Conservation (phyloP, 2,113 vertebrate genomes). For the human (Homo sapiens) region GRCh38 chr14:33859001-33859500, state of each 20-base stretch:
- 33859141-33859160: conserved; percentile 45
- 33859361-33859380: conserved; percentile 62
- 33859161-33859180: conserved; percentile 61
- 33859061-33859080: neutral
- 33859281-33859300: conserved; percentile 70
- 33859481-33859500: neutral
- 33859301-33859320: conserved; percentile 69
- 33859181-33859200: conserved; percentile 61
- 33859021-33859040: neutral
- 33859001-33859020: neutral
- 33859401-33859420: conserved; percentile 31
- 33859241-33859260: conserved; percentile 61
- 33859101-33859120: neutral
- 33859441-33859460: conserved; percentile 16
- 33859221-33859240: conserved; percentile 54
- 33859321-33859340: conserved; percentile 70
- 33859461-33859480: neutral
- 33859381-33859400: conserved; percentile 70
- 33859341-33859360: conserved; percentile 72
- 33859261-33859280: conserved; percentile 74
- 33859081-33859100: neutral
- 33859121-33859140: neutral
- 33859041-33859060: neutral
- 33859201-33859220: conserved; percentile 60
- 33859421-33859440: conserved; percentile 39